A percentile compares a stretch with the other conserved stretches of the same genome.
Evolutionary conservation across 2,888 invertebrate species (phyloP).

Genomic region (Venustoraphidia nigricollis): DNA sequence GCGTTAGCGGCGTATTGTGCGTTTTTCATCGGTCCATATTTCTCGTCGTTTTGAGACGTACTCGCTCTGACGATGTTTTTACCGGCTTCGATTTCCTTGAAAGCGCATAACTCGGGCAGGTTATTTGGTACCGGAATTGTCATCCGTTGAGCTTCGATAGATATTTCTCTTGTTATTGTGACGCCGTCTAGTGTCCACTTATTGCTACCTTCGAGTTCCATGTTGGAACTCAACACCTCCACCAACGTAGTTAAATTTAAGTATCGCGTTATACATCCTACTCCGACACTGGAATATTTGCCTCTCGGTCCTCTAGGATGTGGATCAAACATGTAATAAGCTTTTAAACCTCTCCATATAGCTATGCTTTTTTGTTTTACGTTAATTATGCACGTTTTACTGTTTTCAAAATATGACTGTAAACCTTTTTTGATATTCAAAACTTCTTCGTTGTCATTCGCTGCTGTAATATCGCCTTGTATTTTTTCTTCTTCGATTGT

Average conservation of each 20-base stretch:
- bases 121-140: constrained; percentile 18
- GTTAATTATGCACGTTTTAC: constrained; percentile 24
- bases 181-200: constrained; percentile 10
- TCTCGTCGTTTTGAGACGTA: constrained; percentile 29
- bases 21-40: constrained; percentile 33
- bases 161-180: constrained; percentile 4
- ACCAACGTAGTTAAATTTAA: constrained; percentile 18
- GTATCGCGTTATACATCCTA: constrained; percentile 25
- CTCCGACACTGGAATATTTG: constrained; percentile 19
- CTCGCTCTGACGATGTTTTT: constrained; percentile 33
- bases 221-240: constrained; percentile 20
- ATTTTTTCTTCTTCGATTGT: constrained; percentile 1
- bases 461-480: neutral
- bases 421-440: constrained; percentile 23
- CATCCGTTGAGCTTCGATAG: neutral
- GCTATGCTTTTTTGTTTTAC: constrained; percentile 23
- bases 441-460: constrained; percentile 13
- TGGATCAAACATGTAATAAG: constrained; percentile 31
- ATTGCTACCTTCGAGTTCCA: constrained; percentile 11
- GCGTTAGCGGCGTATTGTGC: constrained; percentile 40
- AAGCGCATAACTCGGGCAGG: constrained; percentile 32
- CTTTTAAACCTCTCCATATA: constrained; percentile 27
- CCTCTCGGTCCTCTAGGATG: constrained; percentile 29
- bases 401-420: constrained; percentile 22
- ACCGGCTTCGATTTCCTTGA: constrained; percentile 28